Evolutionary conservation across 1,140 invertebrate genomes (phyloP), one percentile per base, ranked within the genome.

Genomic region (Pseudomyrmex flavicornis): DNA sequence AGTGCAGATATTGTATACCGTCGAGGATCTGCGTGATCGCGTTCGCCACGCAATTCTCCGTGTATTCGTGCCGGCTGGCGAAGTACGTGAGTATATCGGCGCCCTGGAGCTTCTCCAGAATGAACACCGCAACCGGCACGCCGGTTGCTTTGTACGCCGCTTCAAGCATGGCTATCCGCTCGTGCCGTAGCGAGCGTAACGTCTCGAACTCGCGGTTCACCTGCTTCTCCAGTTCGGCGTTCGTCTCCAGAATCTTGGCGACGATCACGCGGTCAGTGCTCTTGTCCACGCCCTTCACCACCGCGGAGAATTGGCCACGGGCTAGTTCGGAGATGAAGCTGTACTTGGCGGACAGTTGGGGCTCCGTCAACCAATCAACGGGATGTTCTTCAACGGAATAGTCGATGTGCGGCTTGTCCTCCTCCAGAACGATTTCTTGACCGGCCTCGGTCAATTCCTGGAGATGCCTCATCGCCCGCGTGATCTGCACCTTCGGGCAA

Each of bases 51-150:
- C 97, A 97, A 91, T 99, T 97, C 94, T 99, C 99, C 0, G 96
- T 96, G 92, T 99, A 99, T 86, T 98, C 97, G 89, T 98, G 97
- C 70, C 96, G 95, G 84, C 96, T 97, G 1, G 98, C 96, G 15
- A 99, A 95, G 90, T 98, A 98, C 0, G 98, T 98, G 0, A 99
- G 93, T 56, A 99, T 96, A 91, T 99, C 98, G n/a, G 98, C 97
- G 0, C 98, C 98, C 90, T 98, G 98, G 0, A 99, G 94, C 90
- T 97, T 98, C 91, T 99, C 98, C 93, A 98, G 94, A 3, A 99
- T 95, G 26, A 98, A 95, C 0, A 97, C 96, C 17, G 96, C 96
- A 1, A 97, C 95, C 2, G 96, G 94, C 0, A 96, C 95, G 20
- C 96, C 96, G 0, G 95, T 94, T 0, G 96, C 95, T 90, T 96